phyloP scores from a whole-genome alignment of 92 coral and sea anemone genomes.

The Umimayanthus chanpuru region DNA sequence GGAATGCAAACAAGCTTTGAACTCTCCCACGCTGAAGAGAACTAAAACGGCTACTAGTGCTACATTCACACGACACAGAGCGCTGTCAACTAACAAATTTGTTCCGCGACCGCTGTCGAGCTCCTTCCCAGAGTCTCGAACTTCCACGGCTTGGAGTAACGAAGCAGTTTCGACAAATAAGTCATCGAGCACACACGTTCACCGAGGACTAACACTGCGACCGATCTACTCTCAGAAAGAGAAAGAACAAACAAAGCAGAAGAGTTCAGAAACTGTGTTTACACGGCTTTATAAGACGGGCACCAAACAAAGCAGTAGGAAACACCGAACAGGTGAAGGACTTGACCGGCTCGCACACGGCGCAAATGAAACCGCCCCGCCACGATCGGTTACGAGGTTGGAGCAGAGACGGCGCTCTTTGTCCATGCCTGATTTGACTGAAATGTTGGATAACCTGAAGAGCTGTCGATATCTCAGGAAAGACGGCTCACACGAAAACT shows the following conservation, averaged over 20 bases:
- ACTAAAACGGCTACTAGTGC: not conserved
- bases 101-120: not conserved
- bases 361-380: not conserved
- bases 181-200: slow-evolving; percentile 13
- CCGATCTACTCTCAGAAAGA: slow-evolving; percentile 41
- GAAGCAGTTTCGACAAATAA: not conserved
- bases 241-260: slow-evolving; percentile 42
- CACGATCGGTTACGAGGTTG: slow-evolving; percentile 25
- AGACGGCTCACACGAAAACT: not conserved
- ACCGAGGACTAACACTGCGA: slow-evolving; percentile 50
- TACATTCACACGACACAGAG: slow-evolving; percentile 2
- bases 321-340: slow-evolving; percentile 15
- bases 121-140: slow-evolving; percentile 10
- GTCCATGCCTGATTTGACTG: slow-evolving; percentile 74
- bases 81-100: not conserved
- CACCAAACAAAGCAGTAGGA: slow-evolving; percentile 54
- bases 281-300: slow-evolving; percentile 57
- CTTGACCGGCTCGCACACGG: slow-evolving; percentile 29
- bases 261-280: slow-evolving; percentile 51
- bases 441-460: slow-evolving; percentile 60
- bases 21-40: slow-evolving; percentile 27
- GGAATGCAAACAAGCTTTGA: slow-evolving; percentile 5
- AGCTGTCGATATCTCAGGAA: slow-evolving; percentile 69
- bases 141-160: slow-evolving; percentile 37
- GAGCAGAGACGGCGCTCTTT: slow-evolving; percentile 67